Evolutionary conservation across 2,888 invertebrate genomes (phyloP).

Genomic region (Cartodere bifasciata): DNA sequence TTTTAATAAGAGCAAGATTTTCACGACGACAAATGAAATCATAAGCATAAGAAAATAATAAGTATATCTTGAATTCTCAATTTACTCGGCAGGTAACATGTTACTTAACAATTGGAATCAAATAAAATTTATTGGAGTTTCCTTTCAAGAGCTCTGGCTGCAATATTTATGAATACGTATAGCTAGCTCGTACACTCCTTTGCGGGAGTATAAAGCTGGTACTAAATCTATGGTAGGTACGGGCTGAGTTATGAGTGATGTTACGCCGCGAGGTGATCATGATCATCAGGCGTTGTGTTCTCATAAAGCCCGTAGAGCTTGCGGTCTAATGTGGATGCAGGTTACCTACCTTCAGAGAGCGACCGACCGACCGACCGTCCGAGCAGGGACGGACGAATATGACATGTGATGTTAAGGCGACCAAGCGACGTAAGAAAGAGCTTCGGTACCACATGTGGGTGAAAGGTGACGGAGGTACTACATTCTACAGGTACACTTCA

Average conservation of each 20-base stretch:
- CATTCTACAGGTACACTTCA: conserved; percentile 25
- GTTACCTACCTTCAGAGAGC: conserved; percentile 10
- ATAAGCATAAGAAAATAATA: no score
- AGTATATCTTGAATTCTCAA: no score
- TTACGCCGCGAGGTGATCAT: conserved; percentile 24
- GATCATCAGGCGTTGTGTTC: conserved; percentile 21
- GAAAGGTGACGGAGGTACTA: conserved; percentile 29
- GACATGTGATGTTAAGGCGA: conserved; percentile 28
- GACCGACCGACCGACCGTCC: conserved; percentile 1
- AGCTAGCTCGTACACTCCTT: no score
- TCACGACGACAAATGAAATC: no score
- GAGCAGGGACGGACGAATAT: conserved; percentile 16
- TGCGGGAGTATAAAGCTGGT: no score
- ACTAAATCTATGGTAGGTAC: no score
- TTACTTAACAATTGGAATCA: no score
- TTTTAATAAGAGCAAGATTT: no score
- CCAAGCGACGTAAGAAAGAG: conserved; percentile 14
- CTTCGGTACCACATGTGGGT: conserved; percentile 26
- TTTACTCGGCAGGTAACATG: no score
- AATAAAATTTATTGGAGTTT: no score
- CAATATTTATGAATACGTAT: no score
- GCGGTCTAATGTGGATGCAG: conserved; percentile 12
- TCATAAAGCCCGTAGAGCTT: conserved; percentile 21
- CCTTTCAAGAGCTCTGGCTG: no score
- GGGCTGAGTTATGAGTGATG: conserved; percentile 24